Percentiles rank a stretch among this genome's conserved stretches.
Evolutionary conservation across 35 echinoderm and acorn worm genomes (phyloP).

Genomic region (Heliocidaris tuberculata): DNA sequence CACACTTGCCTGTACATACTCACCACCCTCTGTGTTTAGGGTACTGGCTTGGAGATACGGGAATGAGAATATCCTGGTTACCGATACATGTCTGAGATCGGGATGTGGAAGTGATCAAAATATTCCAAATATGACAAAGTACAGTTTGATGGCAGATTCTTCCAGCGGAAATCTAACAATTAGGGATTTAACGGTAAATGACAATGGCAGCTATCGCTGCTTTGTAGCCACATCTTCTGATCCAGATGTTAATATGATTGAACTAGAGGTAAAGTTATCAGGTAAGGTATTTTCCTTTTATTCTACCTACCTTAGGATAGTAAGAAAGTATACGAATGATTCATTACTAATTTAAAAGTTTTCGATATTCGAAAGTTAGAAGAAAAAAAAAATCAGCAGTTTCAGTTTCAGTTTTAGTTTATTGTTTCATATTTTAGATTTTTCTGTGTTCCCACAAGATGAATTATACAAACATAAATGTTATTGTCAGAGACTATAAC

Average conservation of each 20-base stretch:
- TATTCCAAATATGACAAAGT: not conserved
- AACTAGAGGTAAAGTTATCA: not conserved
- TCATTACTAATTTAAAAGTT: too few relatives aligned
- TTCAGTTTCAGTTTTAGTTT: too few relatives aligned
- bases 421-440: too few relatives aligned
- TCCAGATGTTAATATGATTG: not conserved
- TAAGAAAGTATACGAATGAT: too few relatives aligned
- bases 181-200: not conserved
- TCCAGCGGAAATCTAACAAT: constrained; percentile 1
- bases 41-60: not conserved
- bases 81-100: not conserved
- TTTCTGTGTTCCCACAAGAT: too few relatives aligned
- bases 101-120: not conserved
- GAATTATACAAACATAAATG: too few relatives aligned
- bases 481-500: too few relatives aligned
- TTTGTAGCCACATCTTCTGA: not conserved
- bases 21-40: not conserved
- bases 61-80: not conserved
- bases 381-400: too few relatives aligned
- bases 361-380: too few relatives aligned
- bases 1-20: not conserved
- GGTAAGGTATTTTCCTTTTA: too few relatives aligned
- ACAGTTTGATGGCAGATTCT: not conserved
- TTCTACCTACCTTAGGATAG: too few relatives aligned
- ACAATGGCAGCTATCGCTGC: not conserved